Evolutionary conservation across 2,797 vertebrate genomes (phyloP), one percentile per base, ranked within the genome.

Genomic region (Anguilla anguilla): DNA sequence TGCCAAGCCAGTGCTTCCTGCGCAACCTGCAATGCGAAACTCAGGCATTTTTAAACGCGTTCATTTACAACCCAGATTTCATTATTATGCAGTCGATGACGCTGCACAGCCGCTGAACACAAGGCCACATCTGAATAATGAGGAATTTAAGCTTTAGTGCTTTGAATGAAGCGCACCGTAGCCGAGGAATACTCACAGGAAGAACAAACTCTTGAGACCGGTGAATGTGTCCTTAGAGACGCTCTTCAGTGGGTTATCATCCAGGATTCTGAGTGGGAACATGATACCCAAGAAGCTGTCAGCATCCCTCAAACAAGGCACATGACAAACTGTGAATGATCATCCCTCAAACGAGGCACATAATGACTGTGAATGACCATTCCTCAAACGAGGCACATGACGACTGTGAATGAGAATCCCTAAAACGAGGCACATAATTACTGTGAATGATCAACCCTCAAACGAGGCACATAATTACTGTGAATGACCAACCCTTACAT

Each of bases 161-260:
- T 55, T 57, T 57, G 39, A 74, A 74, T 17, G 13, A 35, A 3
- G 2, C 46, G 17, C 2, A 49, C 46, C 22, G 11, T n/a, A 25
- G 43, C 77, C 6, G 39, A 81, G 77, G 13, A 35, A 79, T 92
- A 95, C 93, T 93, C 94, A 96, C 93, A 92, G 84, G 89, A 94
- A 94, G 87, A 94, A 85, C 79, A 94, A 92, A 51, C 92, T 94
- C 79, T 90, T 90, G 51, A 96, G 89, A 82, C 93, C 94, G 74
- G 88, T 89, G 89, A 95, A 95, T 61, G 93, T 90, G 86, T 88
- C 91, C 87, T 91, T 91, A 84, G 94, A 94, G 90, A 94, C 94
- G 86, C 88, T 93, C 87, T 74, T 91, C 91, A 94, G 92, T 64
- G 92, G 93, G 86, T 96, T 96, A 87, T 95, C 92, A 90, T 95